Percentiles rank a stretch among this genome's conserved stretches.
These are phyloP conservation scores for Mactra quadrangularis DNA, from an alignment of 1,140 invertebrate genomes.

Conservation along the genomic window DNA sequence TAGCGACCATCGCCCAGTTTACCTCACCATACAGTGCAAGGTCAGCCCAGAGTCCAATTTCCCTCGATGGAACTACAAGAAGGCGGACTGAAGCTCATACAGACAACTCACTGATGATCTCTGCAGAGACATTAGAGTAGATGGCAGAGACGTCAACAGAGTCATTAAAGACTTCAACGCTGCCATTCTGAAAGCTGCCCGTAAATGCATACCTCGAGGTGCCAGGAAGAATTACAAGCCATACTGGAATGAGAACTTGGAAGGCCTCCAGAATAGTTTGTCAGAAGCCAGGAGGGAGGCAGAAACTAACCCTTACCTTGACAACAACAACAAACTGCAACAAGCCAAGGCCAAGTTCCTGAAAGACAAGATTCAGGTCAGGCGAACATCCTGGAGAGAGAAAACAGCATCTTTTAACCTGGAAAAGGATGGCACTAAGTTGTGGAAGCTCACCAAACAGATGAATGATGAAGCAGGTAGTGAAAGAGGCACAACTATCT, in stretches of 20 bases:
- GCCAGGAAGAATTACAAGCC: conserved; percentile 41
- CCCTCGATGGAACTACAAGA: conserved; percentile 46
- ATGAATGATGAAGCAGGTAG: background rate
- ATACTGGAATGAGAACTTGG: conserved; percentile 49
- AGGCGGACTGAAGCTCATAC: conserved; percentile 45
- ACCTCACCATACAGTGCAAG: background rate
- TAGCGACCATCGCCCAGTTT: conserved; percentile 33
- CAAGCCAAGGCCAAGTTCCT: conserved; percentile 24
- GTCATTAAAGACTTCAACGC: conserved; percentile 31
- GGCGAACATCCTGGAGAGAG: background rate
- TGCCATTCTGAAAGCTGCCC: conserved; percentile 37
- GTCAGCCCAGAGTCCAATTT: background rate
- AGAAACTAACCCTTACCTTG: background rate
- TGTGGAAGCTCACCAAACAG: background rate
- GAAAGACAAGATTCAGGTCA: background rate
- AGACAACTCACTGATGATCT: background rate
- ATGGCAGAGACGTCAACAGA: background rate
- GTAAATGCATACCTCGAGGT: conserved; percentile 33
- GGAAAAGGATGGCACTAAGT: background rate
- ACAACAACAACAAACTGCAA: conserved; percentile 6
- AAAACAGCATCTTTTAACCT: conserved; percentile 38
- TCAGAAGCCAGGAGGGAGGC: conserved; percentile 42
- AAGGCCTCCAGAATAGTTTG: conserved; percentile 35
- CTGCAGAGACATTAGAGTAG: background rate
- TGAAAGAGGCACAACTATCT: too few species aligned